Conservation (phyloP, 37 sponge, comb jelly and placozoan genomes). For the Cliona cf. orientalis region DNA sequence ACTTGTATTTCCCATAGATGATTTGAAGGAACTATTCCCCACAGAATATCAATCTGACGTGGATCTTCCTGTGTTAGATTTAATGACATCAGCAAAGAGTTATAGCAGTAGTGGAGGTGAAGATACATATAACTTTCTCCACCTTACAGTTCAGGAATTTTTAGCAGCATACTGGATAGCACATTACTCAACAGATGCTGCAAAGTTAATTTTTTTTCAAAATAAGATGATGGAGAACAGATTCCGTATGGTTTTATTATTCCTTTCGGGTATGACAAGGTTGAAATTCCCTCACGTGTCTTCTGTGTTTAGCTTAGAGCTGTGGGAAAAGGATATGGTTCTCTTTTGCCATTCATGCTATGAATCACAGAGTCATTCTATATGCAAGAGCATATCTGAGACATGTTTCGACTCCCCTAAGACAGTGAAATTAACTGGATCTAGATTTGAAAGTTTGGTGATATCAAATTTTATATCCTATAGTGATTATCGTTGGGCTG, state of each 20-base stretch:
- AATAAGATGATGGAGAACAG: not conserved
- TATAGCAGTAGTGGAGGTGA: not conserved
- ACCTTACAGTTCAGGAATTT: slow-evolving; percentile 26
- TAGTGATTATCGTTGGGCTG: too few relatives aligned
- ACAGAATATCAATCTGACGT: not conserved
- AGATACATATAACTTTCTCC: slow-evolving; percentile 3
- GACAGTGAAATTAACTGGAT: too few relatives aligned
- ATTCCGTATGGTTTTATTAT: not conserved
- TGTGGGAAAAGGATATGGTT: too few relatives aligned
- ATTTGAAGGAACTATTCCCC: not conserved
- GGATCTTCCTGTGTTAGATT: not conserved
- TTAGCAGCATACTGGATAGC: slow-evolving; percentile 17
- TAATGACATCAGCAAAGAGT: not conserved
- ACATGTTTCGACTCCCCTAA: too few relatives aligned
- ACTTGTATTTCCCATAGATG: not conserved
- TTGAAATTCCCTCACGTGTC: not conserved
- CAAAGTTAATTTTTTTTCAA: not conserved
- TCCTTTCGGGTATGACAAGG: not conserved
- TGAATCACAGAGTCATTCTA: too few relatives aligned
- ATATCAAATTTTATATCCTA: too few relatives aligned
- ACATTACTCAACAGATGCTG: not conserved
- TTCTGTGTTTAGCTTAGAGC: too few relatives aligned
- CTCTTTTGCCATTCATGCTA: too few relatives aligned
- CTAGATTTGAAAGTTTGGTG: too few relatives aligned
- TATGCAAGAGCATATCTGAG: too few relatives aligned